Base-by-base conservation (phyloP, 2,888 invertebrate genomes). In the Baccha elongata region DNA sequence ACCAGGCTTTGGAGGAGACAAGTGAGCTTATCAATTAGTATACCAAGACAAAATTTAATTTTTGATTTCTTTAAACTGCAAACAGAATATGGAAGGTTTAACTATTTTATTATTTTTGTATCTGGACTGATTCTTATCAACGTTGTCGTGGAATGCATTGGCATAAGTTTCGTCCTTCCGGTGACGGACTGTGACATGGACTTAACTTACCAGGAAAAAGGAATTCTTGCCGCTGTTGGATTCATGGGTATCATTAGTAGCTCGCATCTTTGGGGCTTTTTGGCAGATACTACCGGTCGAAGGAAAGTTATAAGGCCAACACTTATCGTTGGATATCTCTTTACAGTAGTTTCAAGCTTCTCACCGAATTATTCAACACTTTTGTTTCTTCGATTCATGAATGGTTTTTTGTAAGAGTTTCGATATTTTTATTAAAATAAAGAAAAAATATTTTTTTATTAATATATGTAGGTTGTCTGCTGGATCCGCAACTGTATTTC, bases 191-290 rank as follows among this genome's bases (percentile, higher is more conserved):
- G 91, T 83, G 91, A 91, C 84, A 87, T 91, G 53, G 79, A 88
- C 29, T 86, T 91, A 86, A 87, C 88, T 4, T 89, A 90, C 23
- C 86, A 86, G 29, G 88, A 91, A 71, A 91, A 91, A 62, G 91
- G 91, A 10, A 85, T 90, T 71, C 86, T 91, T 26, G 89, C 88
- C 19, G 90, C 90, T 13, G 86, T 89, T 3, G 88, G 89, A 2
- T 90, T 91, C 84, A 85, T 90, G 15, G 91, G 91, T 86, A 92
- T 92, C 75, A 91, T 93, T 19, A 85, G 91, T 3, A 92, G 92
- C 60, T 92, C 92, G 1, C 92, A 92, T 86, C 86, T 92, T 40
- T 93, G 93, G 92, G 93, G 93, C 15, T 92, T 91, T 85, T 85
- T 93, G 46, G 92, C 92, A 0, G 93, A 93, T 85, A 92, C 92